A percentile compares a stretch with the other conserved stretches of the same genome.
phyloP scores from a whole-genome alignment of 1,140 invertebrate genomes.

The Lepidurus apus region DNA sequence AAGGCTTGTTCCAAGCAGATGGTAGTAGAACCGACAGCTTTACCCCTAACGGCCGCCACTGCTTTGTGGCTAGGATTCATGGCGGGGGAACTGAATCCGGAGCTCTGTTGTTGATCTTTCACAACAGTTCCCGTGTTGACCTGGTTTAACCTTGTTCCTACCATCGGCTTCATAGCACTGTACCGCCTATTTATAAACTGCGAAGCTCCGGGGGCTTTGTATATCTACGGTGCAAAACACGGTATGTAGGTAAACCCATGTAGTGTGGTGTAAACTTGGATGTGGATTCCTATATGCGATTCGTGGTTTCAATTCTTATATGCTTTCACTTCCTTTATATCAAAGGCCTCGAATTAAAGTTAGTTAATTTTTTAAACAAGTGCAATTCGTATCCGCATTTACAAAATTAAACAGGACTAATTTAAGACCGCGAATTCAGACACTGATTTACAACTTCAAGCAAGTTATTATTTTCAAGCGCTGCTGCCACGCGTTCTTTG shows the following conservation, averaged over 20 bases:
- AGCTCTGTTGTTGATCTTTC: background rate
- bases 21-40: background rate
- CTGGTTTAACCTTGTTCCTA: background rate
- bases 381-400: background rate
- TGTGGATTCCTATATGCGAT: background rate
- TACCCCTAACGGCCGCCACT: background rate
- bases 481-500: constrained; percentile 95
- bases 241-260: no score
- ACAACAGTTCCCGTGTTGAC: background rate
- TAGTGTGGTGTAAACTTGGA: no score
- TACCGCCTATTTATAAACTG: background rate
- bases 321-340: background rate
- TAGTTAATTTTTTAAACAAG: background rate
- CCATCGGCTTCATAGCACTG: background rate
- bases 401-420: background rate
- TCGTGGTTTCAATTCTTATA: background rate
- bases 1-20: background rate
- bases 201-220: background rate
- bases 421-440: constrained; percentile 40
- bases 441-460: constrained; percentile 94
- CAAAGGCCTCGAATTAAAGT: background rate
- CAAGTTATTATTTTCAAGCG: constrained; percentile 86
- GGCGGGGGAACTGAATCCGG: background rate
- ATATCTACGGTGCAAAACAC: no score
- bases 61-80: background rate